A percentile compares a stretch with the other conserved stretches of the same genome.
phyloP scores from a whole-genome alignment of 2,888 invertebrate species.

The Oegoconia quadripuncta region DNA sequence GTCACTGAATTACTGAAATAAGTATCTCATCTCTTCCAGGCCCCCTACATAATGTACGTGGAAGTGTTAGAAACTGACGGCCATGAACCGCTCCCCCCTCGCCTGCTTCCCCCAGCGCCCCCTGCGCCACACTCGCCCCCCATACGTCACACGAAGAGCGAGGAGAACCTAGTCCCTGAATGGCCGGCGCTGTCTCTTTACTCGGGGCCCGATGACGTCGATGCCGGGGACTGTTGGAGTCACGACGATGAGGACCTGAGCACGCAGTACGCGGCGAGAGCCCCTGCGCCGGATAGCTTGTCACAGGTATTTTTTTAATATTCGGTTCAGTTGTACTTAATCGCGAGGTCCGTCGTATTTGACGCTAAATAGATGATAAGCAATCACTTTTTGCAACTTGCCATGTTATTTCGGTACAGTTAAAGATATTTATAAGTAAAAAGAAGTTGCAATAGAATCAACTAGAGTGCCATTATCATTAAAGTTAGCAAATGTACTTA shows the following conservation, averaged over 20 bases:
- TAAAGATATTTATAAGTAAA: too few species aligned
- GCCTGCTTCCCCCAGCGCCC: slow-evolving; percentile 88
- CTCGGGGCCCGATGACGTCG: slow-evolving; percentile 55
- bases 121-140: slow-evolving; percentile 84
- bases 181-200: slow-evolving; percentile 75
- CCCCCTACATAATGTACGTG: slow-evolving; percentile 98
- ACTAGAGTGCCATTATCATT: too few species aligned
- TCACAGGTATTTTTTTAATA: slow-evolving; percentile 96
- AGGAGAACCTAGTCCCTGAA: slow-evolving; percentile 88
- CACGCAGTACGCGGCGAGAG: slow-evolving; percentile 50
- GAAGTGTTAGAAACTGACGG: slow-evolving; percentile 91
- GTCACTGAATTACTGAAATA: background rate
- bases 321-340: too few species aligned
- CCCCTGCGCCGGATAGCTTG: slow-evolving; percentile 77
- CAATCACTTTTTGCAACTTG: too few species aligned
- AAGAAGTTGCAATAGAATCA: too few species aligned
- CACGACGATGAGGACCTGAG: slow-evolving; percentile 96
- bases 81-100: slow-evolving; percentile 93
- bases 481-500: too few species aligned
- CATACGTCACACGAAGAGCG: slow-evolving; percentile 94
- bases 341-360: too few species aligned
- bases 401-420: too few species aligned
- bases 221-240: slow-evolving; percentile 90
- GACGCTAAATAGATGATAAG: too few species aligned
- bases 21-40: slow-evolving; percentile 51